Evolutionary conservation across 2,888 invertebrate genomes (phyloP).

Genomic region (Acanthopleura granulata): DNA sequence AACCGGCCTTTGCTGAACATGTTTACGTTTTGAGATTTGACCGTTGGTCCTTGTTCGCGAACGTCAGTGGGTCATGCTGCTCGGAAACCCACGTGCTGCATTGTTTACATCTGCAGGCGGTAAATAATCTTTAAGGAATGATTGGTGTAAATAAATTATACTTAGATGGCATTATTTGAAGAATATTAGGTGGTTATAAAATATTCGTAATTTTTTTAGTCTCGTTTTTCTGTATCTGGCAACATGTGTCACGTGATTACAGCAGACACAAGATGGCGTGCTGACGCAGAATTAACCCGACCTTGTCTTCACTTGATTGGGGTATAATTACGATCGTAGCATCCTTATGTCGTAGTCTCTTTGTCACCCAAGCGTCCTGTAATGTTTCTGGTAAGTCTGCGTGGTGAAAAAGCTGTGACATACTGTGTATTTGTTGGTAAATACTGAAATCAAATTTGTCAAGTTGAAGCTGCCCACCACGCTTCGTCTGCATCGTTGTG

Average conservation of each 20-base stretch:
- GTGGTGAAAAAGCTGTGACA: not conserved
- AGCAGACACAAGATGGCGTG: conserved; percentile 9
- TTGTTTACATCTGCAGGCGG: not conserved
- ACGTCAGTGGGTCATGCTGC: not conserved
- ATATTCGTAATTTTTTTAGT: too few relatives aligned
- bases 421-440: too few relatives aligned
- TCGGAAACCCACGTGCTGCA: not conserved
- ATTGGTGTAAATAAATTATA: too few relatives aligned
- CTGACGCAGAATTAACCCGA: not conserved
- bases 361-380: not conserved
- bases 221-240: too few relatives aligned
- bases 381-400: conserved; percentile 14
- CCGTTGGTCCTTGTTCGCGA: not conserved
- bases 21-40: not conserved
- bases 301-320: not conserved
- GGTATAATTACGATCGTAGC: not conserved
- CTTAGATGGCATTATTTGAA: too few relatives aligned
- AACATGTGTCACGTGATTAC: conserved; percentile 9
- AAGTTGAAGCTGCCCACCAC: too few relatives aligned
- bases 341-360: not conserved
- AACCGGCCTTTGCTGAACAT: too few relatives aligned
- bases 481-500: too few relatives aligned
- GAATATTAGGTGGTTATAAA: too few relatives aligned
- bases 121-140: not conserved
- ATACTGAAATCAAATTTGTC: too few relatives aligned